A percentile compares a stretch with the other conserved stretches of the same genome.
Evolutionary conservation across 2,113 vertebrate species (phyloP).

Genomic region (Syngnathoides biaculeatus): DNA sequence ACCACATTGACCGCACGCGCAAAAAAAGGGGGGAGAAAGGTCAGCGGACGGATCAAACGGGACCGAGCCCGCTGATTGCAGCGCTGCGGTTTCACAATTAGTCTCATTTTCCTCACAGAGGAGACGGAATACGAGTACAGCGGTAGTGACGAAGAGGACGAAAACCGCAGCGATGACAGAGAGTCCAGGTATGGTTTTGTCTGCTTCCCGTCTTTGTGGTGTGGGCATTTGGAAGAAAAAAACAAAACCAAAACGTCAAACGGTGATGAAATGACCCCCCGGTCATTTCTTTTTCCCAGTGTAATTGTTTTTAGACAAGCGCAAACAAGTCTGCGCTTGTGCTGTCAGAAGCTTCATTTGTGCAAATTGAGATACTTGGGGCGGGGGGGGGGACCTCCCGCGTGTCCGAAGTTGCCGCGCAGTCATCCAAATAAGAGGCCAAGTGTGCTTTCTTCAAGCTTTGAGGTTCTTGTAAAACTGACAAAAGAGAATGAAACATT

Average conservation of each 20-base stretch:
- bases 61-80: too few species aligned
- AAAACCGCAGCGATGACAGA: constrained; percentile 84
- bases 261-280: too few species aligned
- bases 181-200: constrained; percentile 81
- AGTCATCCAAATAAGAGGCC: not conserved
- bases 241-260: too few species aligned
- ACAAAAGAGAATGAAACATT: not conserved
- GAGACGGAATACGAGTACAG: constrained; percentile 92
- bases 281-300: not conserved
- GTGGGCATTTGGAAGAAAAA: too few species aligned
- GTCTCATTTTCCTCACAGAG: constrained; percentile 63
- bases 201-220: not conserved
- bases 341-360: not conserved
- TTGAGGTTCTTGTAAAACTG: not conserved
- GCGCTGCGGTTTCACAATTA: not conserved
- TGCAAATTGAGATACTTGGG: not conserved
- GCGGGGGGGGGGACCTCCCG: too few species aligned
- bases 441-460: not conserved
- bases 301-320: too few species aligned
- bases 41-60: constrained; percentile 43
- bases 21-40: constrained; percentile 91
- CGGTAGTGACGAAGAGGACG: constrained; percentile 89
- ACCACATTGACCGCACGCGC: constrained; percentile 89
- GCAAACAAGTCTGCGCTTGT: not conserved
- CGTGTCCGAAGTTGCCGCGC: too few species aligned